Percentiles rank a stretch among this genome's conserved stretches.
These are phyloP conservation scores for Phrixothrix hirtus DNA, from an alignment of 2,888 invertebrate genomes.

Conservation along the genomic window DNA sequence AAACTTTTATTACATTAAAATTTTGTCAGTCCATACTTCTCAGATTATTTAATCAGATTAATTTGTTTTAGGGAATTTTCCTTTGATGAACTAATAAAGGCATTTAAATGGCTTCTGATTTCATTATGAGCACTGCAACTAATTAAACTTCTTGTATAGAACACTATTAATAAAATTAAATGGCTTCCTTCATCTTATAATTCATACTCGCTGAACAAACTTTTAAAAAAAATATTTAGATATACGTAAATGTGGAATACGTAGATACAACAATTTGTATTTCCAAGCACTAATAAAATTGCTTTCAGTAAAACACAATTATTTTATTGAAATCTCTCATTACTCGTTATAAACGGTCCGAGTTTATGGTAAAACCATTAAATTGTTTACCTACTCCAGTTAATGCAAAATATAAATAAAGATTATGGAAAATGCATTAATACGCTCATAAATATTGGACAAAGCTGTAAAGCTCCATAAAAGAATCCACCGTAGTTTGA, in stretches of 20 bases:
- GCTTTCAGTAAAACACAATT: slow-evolving; percentile 19
- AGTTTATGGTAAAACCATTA: slow-evolving; percentile 17
- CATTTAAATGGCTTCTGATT: slow-evolving; percentile 5
- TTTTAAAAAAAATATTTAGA: too few relatives aligned
- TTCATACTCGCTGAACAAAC: neutral
- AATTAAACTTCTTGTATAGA: neutral
- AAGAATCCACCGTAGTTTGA: slow-evolving; percentile 5
- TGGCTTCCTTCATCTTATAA: neutral
- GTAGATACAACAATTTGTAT: too few relatives aligned
- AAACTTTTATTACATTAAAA: too few relatives aligned
- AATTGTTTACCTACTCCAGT: slow-evolving; percentile 17
- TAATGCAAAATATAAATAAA: slow-evolving; percentile 22
- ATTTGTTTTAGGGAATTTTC: slow-evolving; percentile 5
- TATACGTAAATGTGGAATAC: too few relatives aligned
- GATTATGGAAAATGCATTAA: slow-evolving; percentile 20
- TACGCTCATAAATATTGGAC: slow-evolving; percentile 15
- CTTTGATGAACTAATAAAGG: slow-evolving; percentile 12
- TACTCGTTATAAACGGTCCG: slow-evolving; percentile 11
- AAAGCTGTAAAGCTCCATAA: slow-evolving; percentile 11
- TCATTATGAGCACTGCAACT: neutral
- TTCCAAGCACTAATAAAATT: too few relatives aligned
- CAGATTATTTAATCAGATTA: slow-evolving; percentile 18
- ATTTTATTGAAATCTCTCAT: slow-evolving; percentile 9
- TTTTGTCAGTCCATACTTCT: too few relatives aligned
- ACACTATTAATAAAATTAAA: neutral